These are phyloP conservation scores for Leptopilina myrica DNA, from an alignment of 2,888 invertebrate species.

Conservation along the genomic window DNA sequence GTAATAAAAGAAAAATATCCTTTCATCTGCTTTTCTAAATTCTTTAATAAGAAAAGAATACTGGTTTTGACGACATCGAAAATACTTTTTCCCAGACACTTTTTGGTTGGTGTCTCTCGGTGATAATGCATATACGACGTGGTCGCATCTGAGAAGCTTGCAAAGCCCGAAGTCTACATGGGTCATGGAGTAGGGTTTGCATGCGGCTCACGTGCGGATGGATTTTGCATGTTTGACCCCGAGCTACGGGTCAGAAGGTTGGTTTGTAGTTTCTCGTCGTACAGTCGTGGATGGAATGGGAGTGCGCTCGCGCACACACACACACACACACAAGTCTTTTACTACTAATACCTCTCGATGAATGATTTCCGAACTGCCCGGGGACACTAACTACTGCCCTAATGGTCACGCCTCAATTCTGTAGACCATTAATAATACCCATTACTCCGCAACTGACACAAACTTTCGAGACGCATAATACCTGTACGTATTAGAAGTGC, in stretches of 20 bases:
- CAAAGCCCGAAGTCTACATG: constrained; percentile 38
- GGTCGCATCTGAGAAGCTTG: not conserved
- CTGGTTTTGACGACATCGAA: too few relatives aligned
- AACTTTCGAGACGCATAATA: not conserved
- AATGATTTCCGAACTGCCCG: constrained; percentile 26
- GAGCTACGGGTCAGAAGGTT: constrained; percentile 51
- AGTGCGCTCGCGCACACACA: not conserved
- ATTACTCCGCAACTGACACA: constrained; percentile 2
- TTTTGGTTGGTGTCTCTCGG: too few relatives aligned
- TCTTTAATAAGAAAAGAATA: too few relatives aligned
- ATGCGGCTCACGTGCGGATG: constrained; percentile 66
- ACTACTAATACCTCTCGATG: constrained; percentile 10
- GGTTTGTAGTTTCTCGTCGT: constrained; percentile 32
- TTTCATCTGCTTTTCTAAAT: too few relatives aligned
- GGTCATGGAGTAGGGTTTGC: constrained; percentile 55
- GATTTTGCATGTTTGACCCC: constrained; percentile 70
- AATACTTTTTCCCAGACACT: too few relatives aligned
- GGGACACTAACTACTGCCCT: constrained; percentile 11
- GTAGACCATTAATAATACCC: constrained; percentile 20
- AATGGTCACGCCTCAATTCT: constrained; percentile 26
- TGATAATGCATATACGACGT: not conserved
- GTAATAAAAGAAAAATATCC: too few relatives aligned
- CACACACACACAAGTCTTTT: constrained; percentile 15
- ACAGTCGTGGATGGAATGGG: not conserved
- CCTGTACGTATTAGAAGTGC: not conserved